These are phyloP conservation scores for Genyomyrus donnyi DNA, from an alignment of 2,113 vertebrate genomes.

Conservation along the genomic window DNA sequence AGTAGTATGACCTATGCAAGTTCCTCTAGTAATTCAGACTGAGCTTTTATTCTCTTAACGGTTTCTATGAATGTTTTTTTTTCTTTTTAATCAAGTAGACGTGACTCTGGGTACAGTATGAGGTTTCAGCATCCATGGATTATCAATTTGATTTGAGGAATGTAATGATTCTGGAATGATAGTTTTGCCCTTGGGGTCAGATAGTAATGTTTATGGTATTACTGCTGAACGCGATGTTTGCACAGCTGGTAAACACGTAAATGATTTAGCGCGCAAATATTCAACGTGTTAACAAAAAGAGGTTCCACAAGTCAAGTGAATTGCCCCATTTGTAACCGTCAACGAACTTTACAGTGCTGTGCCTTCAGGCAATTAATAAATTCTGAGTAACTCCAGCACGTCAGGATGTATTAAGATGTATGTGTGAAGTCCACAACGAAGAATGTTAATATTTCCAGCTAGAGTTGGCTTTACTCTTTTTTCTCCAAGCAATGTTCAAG, in stretches of 20 bases:
- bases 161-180: not conserved
- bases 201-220: not conserved
- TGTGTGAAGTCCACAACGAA: not conserved
- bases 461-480: not conserved
- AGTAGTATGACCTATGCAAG: not conserved
- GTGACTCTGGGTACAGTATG: not conserved
- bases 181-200: not conserved
- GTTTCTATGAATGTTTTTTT: not conserved
- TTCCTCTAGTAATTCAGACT: not conserved
- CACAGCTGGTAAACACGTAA: slow-evolving; percentile 9
- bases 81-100: not conserved
- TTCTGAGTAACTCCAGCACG: not conserved
- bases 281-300: not conserved
- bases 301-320: not conserved
- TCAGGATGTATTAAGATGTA: not conserved
- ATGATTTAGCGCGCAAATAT: not conserved
- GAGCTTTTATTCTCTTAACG: not conserved
- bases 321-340: not conserved
- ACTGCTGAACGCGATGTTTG: not conserved
- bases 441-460: not conserved
- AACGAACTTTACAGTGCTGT: not conserved
- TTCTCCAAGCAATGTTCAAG: not conserved
- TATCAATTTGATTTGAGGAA: not conserved
- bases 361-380: not conserved
- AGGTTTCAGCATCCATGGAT: not conserved